phyloP scores from a whole-genome alignment of 92 coral and sea anemone genomes.

The Phenganax subtilis region DNA sequence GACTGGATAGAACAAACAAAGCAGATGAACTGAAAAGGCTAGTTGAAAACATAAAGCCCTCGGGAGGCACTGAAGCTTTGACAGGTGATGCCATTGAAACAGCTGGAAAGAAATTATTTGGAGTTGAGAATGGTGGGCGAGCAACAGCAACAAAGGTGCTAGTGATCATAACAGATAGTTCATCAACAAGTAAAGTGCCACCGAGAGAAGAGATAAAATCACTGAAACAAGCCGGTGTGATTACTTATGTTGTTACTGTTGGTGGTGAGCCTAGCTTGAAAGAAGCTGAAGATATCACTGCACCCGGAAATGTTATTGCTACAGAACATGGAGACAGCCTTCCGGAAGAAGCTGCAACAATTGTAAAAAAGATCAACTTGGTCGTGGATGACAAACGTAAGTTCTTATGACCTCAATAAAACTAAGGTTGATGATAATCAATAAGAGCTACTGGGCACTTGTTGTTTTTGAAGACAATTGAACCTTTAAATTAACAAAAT shows the following conservation, averaged over 20 bases:
- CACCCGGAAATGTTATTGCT: background rate
- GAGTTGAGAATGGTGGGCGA: slow-evolving; percentile 50
- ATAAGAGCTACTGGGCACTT: background rate
- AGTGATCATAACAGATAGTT: slow-evolving; percentile 63
- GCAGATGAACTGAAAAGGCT: slow-evolving; percentile 31
- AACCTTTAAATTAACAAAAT: no score
- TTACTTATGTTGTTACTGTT: slow-evolving; percentile 9
- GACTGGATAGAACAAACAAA: slow-evolving; percentile 17
- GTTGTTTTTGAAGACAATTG: background rate
- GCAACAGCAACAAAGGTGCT: slow-evolving; percentile 66
- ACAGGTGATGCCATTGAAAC: slow-evolving; percentile 33
- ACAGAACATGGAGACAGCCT: slow-evolving; percentile 12
- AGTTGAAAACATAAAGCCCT: slow-evolving; percentile 24
- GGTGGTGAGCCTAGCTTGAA: slow-evolving; percentile 16
- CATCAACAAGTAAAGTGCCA: slow-evolving; percentile 17
- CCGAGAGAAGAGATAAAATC: slow-evolving; percentile 26
- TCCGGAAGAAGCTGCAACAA: slow-evolving; percentile 23
- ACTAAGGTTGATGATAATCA: background rate
- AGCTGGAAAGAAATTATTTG: slow-evolving; percentile 25
- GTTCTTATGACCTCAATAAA: background rate
- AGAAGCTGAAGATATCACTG: slow-evolving; percentile 32
- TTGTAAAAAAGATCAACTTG: slow-evolving; percentile 17
- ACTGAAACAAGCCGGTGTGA: slow-evolving; percentile 29
- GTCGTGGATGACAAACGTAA: slow-evolving; percentile 13
- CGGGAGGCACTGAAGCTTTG: slow-evolving; percentile 21